Evolutionary conservation across 2,113 vertebrate genomes (phyloP), one percentile per base, ranked within the genome.

Genomic region (Callocephalon fimbriatum): DNA sequence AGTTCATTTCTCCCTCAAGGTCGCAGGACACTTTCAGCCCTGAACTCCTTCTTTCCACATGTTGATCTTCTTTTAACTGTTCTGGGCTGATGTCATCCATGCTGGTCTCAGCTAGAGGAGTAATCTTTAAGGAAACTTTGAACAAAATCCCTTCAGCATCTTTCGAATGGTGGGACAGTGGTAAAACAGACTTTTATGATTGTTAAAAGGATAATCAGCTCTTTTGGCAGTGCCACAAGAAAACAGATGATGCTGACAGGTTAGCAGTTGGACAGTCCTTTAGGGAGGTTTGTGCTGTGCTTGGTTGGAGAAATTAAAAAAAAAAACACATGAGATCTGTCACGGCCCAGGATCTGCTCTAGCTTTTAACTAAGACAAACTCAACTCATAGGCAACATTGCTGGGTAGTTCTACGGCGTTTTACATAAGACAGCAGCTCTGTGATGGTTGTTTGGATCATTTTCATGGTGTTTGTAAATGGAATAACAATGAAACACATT

Each of bases 41-140:
- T 76, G 25, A 95, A 56, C 61, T 89, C 61, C 37, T 89, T 77
- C 86, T 95, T 96, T 90, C 77, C 70, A 79, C 53, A 76, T 23
- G 18, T 17, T 72, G 44, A 67, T 61, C 40, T 85, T 78, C 87
- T 92, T 68, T 12, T 40, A 76, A 87, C 56, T 66, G 13, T 63
- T 87, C 47, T 92, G 56, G 44, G n/a, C 70, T 95, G 94, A 93
- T 75, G 94, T 94, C 86, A 95, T 82, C 44, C 27, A 9, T 37
- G 31, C 63, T 85, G 70, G 84, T 95, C 77, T 75, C 37, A 65
- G 48, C 70, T 95, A 94, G 47, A 95, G 61, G 23, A 93, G 56
- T 59, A 94, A 89, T 75, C 83, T 91, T 75, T 3, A 2, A 82
- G 95, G 93, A 97, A 96, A 96, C 37, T 96, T 85, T 91, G 80